Evolutionary conservation across 2,113 vertebrate species (phyloP).

Genomic region (Mobula hypostoma): DNA sequence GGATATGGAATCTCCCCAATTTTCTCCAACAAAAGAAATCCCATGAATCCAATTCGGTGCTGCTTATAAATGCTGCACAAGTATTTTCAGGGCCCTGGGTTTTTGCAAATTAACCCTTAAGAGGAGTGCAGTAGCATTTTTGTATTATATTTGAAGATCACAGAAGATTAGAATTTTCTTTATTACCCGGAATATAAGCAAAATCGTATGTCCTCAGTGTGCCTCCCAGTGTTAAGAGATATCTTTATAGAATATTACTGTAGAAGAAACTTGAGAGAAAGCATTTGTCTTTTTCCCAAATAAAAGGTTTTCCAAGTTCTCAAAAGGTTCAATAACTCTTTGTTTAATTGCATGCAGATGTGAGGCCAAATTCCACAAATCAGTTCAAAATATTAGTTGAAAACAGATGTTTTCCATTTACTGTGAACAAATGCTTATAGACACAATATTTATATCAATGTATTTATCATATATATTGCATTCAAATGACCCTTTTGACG

Average conservation of each 20-base stretch:
- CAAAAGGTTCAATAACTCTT: slow-evolving; percentile 31
- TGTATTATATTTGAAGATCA: slow-evolving; percentile 16
- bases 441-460: not conserved
- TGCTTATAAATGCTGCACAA: too few species aligned
- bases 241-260: slow-evolving; percentile 20
- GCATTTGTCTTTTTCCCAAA: slow-evolving; percentile 30
- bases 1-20: too few species aligned
- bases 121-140: slow-evolving; percentile 9
- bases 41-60: too few species aligned
- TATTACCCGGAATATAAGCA: slow-evolving; percentile 1
- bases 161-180: slow-evolving; percentile 11
- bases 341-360: slow-evolving; percentile 30
- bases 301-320: slow-evolving; percentile 2
- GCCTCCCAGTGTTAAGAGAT: slow-evolving; percentile 17
- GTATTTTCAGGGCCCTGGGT: not conserved
- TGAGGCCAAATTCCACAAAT: slow-evolving; percentile 14
- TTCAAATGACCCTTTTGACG: not conserved
- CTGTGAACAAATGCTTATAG: not conserved
- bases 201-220: not conserved
- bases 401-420: slow-evolving; percentile 8
- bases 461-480: not conserved
- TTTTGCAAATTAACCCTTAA: slow-evolving; percentile 17
- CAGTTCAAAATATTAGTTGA: slow-evolving; percentile 23
- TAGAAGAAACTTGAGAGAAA: slow-evolving; percentile 23
- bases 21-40: too few species aligned